Conservation (phyloP, 2,797 vertebrate genomes). For the Carduelis carduelis region DNA sequence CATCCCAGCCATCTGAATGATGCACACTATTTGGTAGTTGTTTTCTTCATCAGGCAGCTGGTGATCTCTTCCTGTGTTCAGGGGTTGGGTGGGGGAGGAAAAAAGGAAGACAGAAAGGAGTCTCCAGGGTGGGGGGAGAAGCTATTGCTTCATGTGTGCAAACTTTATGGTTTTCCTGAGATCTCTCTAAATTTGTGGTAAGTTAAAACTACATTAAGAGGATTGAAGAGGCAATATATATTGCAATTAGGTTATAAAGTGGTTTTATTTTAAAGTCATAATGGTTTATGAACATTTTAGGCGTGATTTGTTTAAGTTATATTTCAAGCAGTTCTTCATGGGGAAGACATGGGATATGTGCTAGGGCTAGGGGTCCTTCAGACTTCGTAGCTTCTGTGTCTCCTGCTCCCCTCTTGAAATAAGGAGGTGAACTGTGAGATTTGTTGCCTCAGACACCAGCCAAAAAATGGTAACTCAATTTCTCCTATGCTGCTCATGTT, state of each 20-base stretch:
- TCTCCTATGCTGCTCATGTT: neutral
- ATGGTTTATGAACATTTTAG: neutral
- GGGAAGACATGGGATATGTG: neutral
- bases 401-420: neutral
- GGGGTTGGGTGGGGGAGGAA: neutral
- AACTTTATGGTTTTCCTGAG: neutral
- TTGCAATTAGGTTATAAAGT: neutral
- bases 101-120: neutral
- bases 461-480: neutral
- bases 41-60: conserved; percentile 24
- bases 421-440: neutral
- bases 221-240: neutral
- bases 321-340: neutral
- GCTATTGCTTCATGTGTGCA: neutral
- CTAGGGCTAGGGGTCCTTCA: neutral
- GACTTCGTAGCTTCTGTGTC: neutral
- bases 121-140: neutral
- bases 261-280: neutral
- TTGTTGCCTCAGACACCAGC: neutral
- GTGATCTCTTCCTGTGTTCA: conserved; percentile 27
- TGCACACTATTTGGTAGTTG: neutral
- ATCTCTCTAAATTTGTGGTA: neutral
- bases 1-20: conserved; percentile 48
- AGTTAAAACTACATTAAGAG: neutral
- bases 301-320: neutral